These are phyloP conservation scores for Oxyscelio sp. DNA, from an alignment of 2,888 invertebrate species.

Conservation along the genomic window DNA sequence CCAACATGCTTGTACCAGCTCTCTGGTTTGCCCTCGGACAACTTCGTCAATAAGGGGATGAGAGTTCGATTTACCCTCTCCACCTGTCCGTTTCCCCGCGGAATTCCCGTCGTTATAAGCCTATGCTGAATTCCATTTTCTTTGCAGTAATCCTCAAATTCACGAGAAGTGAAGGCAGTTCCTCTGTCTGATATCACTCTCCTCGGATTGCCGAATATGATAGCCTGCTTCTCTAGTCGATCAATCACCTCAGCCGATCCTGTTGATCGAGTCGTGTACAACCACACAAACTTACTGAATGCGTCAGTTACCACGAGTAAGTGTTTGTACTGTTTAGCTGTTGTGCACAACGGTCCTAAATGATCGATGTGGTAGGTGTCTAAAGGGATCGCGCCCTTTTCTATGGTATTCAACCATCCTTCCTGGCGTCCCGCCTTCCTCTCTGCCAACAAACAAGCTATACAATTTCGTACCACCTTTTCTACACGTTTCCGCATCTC, in stretches of 20 bases:
- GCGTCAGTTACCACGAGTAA: conserved; percentile 45
- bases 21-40: no score
- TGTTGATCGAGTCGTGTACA: conserved; percentile 59
- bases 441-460: conserved; percentile 53
- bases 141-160: no score
- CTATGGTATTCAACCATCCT: conserved; percentile 42
- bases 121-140: no score
- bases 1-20: no score
- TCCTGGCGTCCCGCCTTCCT: conserved; percentile 56
- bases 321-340: conserved; percentile 52
- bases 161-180: no score
- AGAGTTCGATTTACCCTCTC: no score
- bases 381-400: conserved; percentile 28
- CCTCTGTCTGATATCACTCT: conserved; percentile 47
- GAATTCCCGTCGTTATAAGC: no score
- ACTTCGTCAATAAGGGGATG: no score
- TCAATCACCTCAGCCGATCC: conserved; percentile 42
- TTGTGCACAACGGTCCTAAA: conserved; percentile 47
- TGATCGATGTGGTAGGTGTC: conserved; percentile 61
- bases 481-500: no score
- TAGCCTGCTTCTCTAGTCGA: conserved; percentile 43
- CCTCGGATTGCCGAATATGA: conserved; percentile 62
- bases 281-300: conserved; percentile 59
- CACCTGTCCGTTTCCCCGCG: no score
- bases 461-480: no score